Percentiles rank a stretch among this genome's conserved stretches.
phyloP scores from a whole-genome alignment of 2,888 invertebrate species.

The Coenonympha glycerion region DNA sequence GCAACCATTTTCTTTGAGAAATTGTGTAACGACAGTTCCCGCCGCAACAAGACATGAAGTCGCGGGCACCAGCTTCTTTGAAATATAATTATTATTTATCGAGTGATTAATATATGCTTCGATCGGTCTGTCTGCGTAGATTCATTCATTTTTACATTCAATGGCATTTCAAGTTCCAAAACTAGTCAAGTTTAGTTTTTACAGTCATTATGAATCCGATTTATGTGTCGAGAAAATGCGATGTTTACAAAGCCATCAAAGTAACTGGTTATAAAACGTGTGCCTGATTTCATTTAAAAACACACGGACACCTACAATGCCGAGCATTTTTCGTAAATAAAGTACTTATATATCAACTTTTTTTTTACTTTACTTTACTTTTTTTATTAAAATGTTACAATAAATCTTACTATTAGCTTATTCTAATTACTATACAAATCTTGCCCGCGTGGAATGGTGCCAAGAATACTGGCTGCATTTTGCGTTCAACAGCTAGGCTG shows the following conservation, averaged over 20 bases:
- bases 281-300: conserved; percentile 34
- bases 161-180: background rate
- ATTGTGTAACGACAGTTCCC: too few relatives aligned
- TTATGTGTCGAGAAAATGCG: conserved; percentile 43
- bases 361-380: too few relatives aligned
- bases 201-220: conserved; percentile 32
- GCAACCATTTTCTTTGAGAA: too few relatives aligned
- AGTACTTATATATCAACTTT: too few relatives aligned
- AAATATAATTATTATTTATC: background rate
- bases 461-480: too few relatives aligned
- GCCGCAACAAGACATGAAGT: too few relatives aligned
- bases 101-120: background rate
- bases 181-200: conserved; percentile 7
- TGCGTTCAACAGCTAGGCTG: too few relatives aligned
- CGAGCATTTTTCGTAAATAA: background rate
- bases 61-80: too few relatives aligned
- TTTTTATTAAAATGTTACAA: too few relatives aligned
- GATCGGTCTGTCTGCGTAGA: background rate
- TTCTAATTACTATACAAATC: too few relatives aligned
- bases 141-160: conserved; percentile 1
- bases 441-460: too few relatives aligned
- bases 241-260: conserved; percentile 43
- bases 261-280: conserved; percentile 43
- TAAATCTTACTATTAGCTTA: too few relatives aligned
- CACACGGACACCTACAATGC: conserved; percentile 28